Conservation (phyloP, 2,113 vertebrate genomes). For the Calypte anna region DNA sequence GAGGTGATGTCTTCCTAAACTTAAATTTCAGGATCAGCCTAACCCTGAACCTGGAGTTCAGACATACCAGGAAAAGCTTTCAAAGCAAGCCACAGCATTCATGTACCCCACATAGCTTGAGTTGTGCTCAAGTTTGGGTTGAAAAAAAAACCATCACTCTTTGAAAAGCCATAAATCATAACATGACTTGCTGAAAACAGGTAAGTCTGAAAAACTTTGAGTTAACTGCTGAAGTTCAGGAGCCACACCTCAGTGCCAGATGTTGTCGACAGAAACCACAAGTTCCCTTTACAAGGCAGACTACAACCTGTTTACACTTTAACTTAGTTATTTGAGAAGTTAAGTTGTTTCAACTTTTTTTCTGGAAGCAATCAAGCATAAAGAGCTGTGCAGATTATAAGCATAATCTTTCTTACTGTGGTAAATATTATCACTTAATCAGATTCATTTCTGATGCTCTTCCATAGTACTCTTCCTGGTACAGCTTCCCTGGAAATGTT, state of each 20-base stretch:
- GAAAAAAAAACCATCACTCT: not conserved
- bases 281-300: not conserved
- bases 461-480: not conserved
- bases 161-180: not conserved
- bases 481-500: not conserved
- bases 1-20: not conserved
- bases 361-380: not conserved
- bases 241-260: not conserved
- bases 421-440: not conserved
- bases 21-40: not conserved
- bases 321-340: not conserved
- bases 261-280: not conserved
- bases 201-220: not conserved
- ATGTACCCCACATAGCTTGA: not conserved
- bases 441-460: not conserved
- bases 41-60: not conserved
- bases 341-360: not conserved
- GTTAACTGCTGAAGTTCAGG: not conserved
- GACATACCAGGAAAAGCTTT: not conserved
- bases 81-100: not conserved
- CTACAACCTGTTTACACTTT: not conserved
- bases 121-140: not conserved
- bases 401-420: not conserved
- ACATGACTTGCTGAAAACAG: not conserved
- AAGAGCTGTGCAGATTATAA: not conserved